Evolutionary conservation across 1,140 invertebrate genomes (phyloP), one percentile per base, ranked within the genome.

Genomic region (Meloidogyne chitwoodi): DNA sequence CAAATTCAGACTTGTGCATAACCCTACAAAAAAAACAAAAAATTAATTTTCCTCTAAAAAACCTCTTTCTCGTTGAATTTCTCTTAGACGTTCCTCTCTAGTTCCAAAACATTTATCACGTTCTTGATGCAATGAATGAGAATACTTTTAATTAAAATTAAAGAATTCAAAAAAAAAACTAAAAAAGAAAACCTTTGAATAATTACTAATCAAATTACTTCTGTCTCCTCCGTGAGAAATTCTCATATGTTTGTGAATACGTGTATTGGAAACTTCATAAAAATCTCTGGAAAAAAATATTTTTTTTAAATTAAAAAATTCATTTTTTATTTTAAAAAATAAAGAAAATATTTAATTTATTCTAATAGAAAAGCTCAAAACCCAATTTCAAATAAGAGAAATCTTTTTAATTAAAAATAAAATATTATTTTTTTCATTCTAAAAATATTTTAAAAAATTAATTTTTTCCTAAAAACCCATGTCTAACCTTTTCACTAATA

Each of bases 201-300:
- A 75, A 34, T 75, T 75, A 41, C 64, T 75, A 34, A 68, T 34
- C 29, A 75, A 44, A 68, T 68, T 38, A 22, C 31, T 68, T 10
- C 34, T 75, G 24, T 75, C 74, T 2, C 64, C 66, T 4, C 22
- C 62, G 38, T 75, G 74, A 26, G 70, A 61, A 16, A 75, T 29
- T 22, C 74, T 56, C 65, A 75, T 75, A 64, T 75, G 74, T 63
- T 75, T 75, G 29, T 68, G 74, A 27, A 75, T 68, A 34, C 64
- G 66, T 16, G 74, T 75, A 65, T 75, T 75, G 5, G 74, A 75
- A 8, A 75, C 74, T 61, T 75, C 74, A 24, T 64, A 75, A 56
- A 75, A 75, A 16, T 75, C 74, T 75, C 66, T 75, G 34, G 22
- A 11, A 74, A 56, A 27, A n/a, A 19, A 48, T 4, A 41, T 41